These are phyloP conservation scores for Dallia pectoralis DNA, from an alignment of 2,797 vertebrate species.

Conservation along the genomic window DNA sequence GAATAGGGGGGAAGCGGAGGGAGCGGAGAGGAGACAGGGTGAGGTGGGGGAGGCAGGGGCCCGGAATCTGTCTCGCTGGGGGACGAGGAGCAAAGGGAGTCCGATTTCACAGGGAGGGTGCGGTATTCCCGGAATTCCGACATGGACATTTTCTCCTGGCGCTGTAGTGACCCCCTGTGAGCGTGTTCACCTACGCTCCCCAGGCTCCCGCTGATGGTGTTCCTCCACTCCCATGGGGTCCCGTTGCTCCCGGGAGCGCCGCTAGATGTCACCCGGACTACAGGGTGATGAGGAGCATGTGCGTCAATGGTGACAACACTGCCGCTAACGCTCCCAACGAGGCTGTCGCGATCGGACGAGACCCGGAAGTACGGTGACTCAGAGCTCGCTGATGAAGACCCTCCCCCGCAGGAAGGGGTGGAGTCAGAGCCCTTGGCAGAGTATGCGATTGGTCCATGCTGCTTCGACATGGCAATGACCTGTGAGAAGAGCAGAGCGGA, in stretches of 20 bases:
- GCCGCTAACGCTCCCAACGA: constrained; percentile 87
- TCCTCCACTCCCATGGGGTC: constrained; percentile 87
- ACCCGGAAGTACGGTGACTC: constrained; percentile 94
- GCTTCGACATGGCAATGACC: constrained; percentile 94
- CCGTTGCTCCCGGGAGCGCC: constrained; percentile 85
- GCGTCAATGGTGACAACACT: constrained; percentile 91
- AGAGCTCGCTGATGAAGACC: constrained; percentile 85
- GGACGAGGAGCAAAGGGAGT: constrained; percentile 80
- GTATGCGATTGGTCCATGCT: constrained; percentile 66
- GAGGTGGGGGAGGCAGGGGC: constrained; percentile 62
- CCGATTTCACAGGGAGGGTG: constrained; percentile 72
- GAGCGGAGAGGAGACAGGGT: constrained; percentile 59
- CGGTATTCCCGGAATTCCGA: constrained; percentile 73
- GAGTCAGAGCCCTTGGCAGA: constrained; percentile 84
- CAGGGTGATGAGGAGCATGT: constrained; percentile 89
- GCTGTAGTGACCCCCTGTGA: constrained; percentile 66
- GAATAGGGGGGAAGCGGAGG: constrained; percentile 48
- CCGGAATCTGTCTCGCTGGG: constrained; percentile 77
- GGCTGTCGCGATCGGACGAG: constrained; percentile 86
- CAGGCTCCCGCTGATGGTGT: constrained; percentile 74
- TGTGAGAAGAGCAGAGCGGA: constrained; percentile 49
- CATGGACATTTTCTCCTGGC: constrained; percentile 74
- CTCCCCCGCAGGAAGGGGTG: constrained; percentile 79
- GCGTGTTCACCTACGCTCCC: constrained; percentile 67
- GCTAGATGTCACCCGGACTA: constrained; percentile 85